Base-by-base conservation (phyloP, 2,113 vertebrate genomes). In the Pseudopipra pipra region DNA sequence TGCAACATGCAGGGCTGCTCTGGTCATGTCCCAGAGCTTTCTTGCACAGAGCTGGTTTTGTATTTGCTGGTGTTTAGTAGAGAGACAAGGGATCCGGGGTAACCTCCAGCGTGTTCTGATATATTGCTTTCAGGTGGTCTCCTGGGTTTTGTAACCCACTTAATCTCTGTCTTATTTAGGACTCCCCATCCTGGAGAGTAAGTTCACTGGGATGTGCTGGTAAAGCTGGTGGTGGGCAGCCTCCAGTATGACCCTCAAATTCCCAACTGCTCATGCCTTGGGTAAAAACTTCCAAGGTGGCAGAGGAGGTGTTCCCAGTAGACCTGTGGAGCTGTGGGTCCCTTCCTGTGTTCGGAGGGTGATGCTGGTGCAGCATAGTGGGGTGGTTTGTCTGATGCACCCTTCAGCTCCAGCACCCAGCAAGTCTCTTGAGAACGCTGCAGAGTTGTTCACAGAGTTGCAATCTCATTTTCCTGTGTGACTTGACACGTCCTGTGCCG, bases 401-500 rank as follows among this genome's bases (percentile, higher is more conserved):
- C 13, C 16, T 54, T 72, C 23, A 9, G 11, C 33, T 39, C 35
- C 46, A 20, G 47, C 0, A 1, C 30, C 62, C 61, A n/a, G 62
- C 15, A 43, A 22, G 12, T 73, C 68, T 68, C 71, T 44, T 15
- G 11, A 30, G 46, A 41, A 39, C 0, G 0, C 71, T 68, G 44
- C 44, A 30, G 67, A 46, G 28, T 2, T 58, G 13, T 6, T 9
- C 0, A 0, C 24, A 46, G 31, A 46, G 2, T 27, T 47, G 19
- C 23, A 62, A 0, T 62, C 0, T 62, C 0, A 0, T 14, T 95
- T 58, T 70, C 20, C 75, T 54, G 16, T 39, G 35, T 70, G 41
- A 12, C 59, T 58, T n/a, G n/a, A 80, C 51, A 24, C 35, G 16
- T 43, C 33, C 30, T 5, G 17, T 2, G 1, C 2, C 0, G 2